These are phyloP conservation scores for Holothuria glaberrima DNA, from an alignment of 35 echinoderm and acorn worm genomes.

Conservation along the genomic window DNA sequence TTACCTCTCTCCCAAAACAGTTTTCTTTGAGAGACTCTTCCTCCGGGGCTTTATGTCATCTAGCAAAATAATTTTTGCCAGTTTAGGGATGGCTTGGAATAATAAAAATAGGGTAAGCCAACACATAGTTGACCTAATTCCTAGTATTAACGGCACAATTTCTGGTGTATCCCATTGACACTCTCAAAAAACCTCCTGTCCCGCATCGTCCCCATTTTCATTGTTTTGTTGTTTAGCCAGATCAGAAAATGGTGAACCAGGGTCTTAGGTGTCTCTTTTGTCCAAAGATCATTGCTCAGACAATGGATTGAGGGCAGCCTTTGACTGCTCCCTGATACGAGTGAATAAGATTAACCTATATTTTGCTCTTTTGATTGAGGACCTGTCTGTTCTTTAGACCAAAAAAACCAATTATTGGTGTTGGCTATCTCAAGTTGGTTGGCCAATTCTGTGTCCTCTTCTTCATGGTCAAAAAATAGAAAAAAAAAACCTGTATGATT, in stretches of 20 bases:
- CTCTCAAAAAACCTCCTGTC: not conserved
- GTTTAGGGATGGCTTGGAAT: conserved; percentile 47
- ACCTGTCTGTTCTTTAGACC: not conserved
- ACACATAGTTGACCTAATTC: conserved; percentile 53
- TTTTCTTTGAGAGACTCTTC: conserved; percentile 49
- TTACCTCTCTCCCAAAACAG: conserved; percentile 58
- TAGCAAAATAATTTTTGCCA: conserved; percentile 58
- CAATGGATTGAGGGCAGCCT: conserved; percentile 52
- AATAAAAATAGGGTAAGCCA: conserved; percentile 54
- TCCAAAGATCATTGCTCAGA: conserved; percentile 42
- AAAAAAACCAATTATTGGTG: conserved; percentile 15
- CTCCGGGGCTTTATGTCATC: conserved; percentile 38
- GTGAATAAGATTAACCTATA: conserved; percentile 57
- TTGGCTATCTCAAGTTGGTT: conserved; percentile 14
- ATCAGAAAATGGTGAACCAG: not conserved
- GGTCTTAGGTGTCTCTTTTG: conserved; percentile 11
- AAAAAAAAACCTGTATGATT: too few species aligned
- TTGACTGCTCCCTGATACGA: conserved; percentile 37
- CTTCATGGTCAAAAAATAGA: too few species aligned
- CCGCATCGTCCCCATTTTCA: conserved; percentile 22
- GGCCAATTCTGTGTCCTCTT: not conserved
- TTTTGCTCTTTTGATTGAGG: conserved; percentile 18
- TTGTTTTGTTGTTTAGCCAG: conserved; percentile 35
- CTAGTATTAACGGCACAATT: conserved; percentile 33
- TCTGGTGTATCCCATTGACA: not conserved